A percentile compares a stretch with the other conserved stretches of the same genome.
These are phyloP conservation scores for Euphonia xanthogaster DNA, from an alignment of 2,797 vertebrate species.

Conservation along the genomic window DNA sequence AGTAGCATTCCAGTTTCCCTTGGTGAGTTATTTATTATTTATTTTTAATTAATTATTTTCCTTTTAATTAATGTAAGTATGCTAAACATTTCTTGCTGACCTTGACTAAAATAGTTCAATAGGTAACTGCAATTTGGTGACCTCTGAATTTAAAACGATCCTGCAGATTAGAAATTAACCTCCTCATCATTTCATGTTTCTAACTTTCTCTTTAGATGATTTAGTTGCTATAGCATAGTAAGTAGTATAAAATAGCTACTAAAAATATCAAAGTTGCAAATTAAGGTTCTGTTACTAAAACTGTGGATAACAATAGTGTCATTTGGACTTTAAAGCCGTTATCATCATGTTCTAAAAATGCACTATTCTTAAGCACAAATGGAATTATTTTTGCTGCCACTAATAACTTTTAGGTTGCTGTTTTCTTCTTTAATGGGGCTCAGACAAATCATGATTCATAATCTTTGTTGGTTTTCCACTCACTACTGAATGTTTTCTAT, in stretches of 20 bases:
- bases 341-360: neutral
- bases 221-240: neutral
- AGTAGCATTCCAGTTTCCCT: neutral
- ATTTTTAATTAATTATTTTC: neutral
- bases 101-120: neutral
- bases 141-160: neutral
- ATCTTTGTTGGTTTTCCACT: neutral
- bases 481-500: fast-evolving
- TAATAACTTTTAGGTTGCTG: neutral
- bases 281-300: neutral
- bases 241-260: neutral
- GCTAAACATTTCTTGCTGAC: neutral
- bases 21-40: constrained; percentile 59
- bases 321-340: neutral
- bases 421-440: neutral
- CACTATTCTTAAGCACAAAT: neutral
- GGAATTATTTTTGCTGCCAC: neutral
- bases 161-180: neutral
- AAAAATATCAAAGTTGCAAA: neutral
- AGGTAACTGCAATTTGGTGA: neutral
- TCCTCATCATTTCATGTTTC: neutral
- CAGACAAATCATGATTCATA: neutral
- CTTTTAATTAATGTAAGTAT: neutral
- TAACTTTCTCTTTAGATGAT: neutral
- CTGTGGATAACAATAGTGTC: neutral